Evolutionary conservation across 1,140 invertebrate species (phyloP), one percentile per base, ranked within the genome.

Genomic region (Eueides isabella): DNA sequence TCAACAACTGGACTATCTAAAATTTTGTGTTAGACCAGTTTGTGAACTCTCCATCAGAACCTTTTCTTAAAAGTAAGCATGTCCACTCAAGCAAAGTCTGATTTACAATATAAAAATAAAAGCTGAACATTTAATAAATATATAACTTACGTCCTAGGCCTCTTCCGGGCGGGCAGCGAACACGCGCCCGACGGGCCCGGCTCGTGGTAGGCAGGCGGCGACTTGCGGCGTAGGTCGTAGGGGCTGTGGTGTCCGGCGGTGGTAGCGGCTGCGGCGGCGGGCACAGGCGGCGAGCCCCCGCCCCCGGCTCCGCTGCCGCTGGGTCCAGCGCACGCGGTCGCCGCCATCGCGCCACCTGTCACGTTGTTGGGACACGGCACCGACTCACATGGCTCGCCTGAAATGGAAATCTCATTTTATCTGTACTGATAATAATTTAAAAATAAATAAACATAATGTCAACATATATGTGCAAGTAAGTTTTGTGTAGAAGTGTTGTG

Each of bases 201-300:
- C 85, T 95, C 95, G 82, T 95, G 95, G 84, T 94, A 95, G 61
- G 93, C 95, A 63, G 96, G 96, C 72, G 96, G 96, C 80, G 96
- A 97, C 92, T 98, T 98, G 80, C 97, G 94, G 76, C 97, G 94
- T 80, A 98, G 93, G 89, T 98, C 97, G 85, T 98, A 98, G 0
- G 97, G 97, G 67, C 97, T 96, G 84, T 97, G 96, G 89, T 97
- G 97, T 76, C 94, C 94, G 76, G 94, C 94, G 69, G 93, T 92
- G 79, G 93, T 88, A 75, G 93, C 87, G 31, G 92, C 79, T 29
- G 91, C 88, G 31, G 90, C 88, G 30, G 90, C 87, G n/a, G 90
- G 89, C 72, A 89, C 87, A 7, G 87, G 86, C 48, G 91, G 83
- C 33, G 89, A 84, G 62, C 88, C 84, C 69, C 91, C 85, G 74